Evolutionary conservation across 2,797 vertebrate species (phyloP).

Genomic region (Periparus ater): DNA sequence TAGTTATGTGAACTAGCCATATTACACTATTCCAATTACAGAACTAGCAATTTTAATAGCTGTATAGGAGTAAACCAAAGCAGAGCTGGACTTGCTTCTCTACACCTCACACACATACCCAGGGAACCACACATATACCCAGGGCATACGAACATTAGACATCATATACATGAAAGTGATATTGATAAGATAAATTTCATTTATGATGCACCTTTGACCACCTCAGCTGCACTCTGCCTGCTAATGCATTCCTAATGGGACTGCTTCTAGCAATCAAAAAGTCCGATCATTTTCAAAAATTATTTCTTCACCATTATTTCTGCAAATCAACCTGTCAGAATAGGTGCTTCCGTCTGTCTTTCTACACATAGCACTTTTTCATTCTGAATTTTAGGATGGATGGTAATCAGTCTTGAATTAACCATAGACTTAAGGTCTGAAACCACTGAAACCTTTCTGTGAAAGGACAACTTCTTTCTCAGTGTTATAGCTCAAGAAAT

Average conservation of each 20-base stretch:
- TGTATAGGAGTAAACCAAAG: background rate
- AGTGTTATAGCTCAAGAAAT: background rate
- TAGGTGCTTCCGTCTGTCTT: background rate
- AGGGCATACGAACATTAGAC: background rate
- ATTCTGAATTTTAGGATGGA: background rate
- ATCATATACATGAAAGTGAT: background rate
- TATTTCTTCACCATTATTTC: background rate
- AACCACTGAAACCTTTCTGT: background rate
- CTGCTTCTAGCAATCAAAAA: background rate
- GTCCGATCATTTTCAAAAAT: background rate
- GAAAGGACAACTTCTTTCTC: background rate
- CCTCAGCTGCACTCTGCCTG: background rate
- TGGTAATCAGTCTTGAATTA: background rate
- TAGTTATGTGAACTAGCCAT: background rate
- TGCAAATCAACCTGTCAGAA: background rate
- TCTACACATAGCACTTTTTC: background rate
- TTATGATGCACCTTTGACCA: slow-evolving; percentile 10
- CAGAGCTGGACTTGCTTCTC: background rate
- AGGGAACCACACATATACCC: no score
- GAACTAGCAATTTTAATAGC: background rate
- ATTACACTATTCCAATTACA: background rate
- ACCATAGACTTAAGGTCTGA: background rate
- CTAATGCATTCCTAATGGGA: slow-evolving; percentile 20
- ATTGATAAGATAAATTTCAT: background rate
- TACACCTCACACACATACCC: background rate